Evolutionary conservation across 2,797 vertebrate genomes (phyloP).

Genomic region (Bryconaethiops microstoma): DNA sequence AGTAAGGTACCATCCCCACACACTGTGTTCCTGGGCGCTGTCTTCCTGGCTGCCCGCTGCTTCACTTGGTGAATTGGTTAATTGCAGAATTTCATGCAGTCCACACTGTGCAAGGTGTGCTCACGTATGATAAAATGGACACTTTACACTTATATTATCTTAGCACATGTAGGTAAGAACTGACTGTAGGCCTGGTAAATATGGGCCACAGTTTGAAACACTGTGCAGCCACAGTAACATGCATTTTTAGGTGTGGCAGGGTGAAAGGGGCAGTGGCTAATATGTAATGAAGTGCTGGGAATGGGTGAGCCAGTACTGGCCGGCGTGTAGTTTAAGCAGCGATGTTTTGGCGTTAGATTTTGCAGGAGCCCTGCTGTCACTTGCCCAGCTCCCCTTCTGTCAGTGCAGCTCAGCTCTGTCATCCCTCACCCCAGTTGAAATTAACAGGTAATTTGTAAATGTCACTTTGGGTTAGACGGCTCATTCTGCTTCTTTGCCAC

Average conservation of each 20-base stretch:
- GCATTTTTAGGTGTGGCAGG: conserved; percentile 5
- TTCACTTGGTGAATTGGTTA: no score
- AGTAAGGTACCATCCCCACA: no score
- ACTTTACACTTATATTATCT: no score
- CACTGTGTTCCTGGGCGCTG: no score
- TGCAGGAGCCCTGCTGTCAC: conserved; percentile 86
- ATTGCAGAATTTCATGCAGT: no score
- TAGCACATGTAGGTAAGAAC: no score
- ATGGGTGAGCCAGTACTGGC: conserved; percentile 62
- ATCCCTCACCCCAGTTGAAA: conserved; percentile 99
- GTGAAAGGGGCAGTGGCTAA: conserved; percentile 11
- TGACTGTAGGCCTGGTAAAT: not conserved
- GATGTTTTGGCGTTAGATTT: conserved; percentile 79
- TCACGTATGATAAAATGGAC: no score
- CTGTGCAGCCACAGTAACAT: conserved; percentile 2
- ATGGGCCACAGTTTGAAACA: not conserved
- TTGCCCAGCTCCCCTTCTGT: conserved; percentile 89
- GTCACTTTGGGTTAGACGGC: conserved; percentile 99
- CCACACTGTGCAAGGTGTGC: no score
- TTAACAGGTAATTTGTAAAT: conserved; percentile 99
- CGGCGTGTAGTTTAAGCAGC: conserved; percentile 68
- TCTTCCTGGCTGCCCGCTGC: no score
- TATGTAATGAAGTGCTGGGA: conserved; percentile 21
- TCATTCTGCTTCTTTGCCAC: conserved; percentile 98
- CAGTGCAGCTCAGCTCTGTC: conserved; percentile 94